These are phyloP conservation scores for Amphipyra tragopoginis DNA, from an alignment of 2,888 invertebrate species.

Conservation along the genomic window DNA sequence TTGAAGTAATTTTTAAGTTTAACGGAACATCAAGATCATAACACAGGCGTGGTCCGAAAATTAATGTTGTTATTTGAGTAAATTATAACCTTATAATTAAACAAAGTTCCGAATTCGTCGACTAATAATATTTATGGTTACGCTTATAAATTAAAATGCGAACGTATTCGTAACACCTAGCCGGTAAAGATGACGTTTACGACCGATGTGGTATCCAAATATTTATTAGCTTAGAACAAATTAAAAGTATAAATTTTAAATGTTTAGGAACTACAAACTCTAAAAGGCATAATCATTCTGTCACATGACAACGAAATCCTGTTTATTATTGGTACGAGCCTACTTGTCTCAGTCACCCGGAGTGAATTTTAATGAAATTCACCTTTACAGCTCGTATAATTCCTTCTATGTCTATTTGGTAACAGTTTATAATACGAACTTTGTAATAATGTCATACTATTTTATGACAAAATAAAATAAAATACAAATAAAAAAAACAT, in stretches of 20 bases:
- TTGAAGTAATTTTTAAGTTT: neutral
- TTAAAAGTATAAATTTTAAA: constrained; percentile 82
- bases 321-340: constrained; percentile 71
- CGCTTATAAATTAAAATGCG: constrained; percentile 69
- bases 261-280: constrained; percentile 62
- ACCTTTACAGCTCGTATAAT: constrained; percentile 68
- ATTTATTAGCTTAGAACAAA: constrained; percentile 82
- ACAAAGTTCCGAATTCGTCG: constrained; percentile 57
- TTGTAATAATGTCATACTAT: constrained; percentile 71
- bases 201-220: constrained; percentile 74
- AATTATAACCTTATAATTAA: constrained; percentile 48
- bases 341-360: constrained; percentile 75
- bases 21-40: neutral
- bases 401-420: constrained; percentile 57
- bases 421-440: constrained; percentile 62
- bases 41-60: constrained; percentile 16
- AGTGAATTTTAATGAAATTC: constrained; percentile 80
- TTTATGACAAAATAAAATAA: constrained; percentile 75
- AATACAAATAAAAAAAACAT: constrained; percentile 59
- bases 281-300: constrained; percentile 65
- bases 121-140: constrained; percentile 68
- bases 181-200: constrained; percentile 77
- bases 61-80: constrained; percentile 42
- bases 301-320: constrained; percentile 79
- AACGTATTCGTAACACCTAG: constrained; percentile 73